Base-by-base conservation (phyloP, 1,140 invertebrate species). In the Forficula auricularia region DNA sequence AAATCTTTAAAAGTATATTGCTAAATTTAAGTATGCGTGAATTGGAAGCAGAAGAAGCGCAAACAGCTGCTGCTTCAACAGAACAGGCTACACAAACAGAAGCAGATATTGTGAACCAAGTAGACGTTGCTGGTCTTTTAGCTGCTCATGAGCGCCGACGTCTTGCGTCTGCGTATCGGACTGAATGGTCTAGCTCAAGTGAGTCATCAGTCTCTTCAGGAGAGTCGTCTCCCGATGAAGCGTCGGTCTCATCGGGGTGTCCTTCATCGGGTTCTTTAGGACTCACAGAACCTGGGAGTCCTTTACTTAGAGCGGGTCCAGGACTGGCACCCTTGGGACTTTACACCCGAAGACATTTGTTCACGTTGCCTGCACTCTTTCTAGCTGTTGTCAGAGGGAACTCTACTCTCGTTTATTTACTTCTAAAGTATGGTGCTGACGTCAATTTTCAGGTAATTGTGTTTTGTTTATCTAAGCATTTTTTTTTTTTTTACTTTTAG, bases 351-450 rank as follows among this genome's bases (percentile, higher is more conserved):
- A 63, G 65, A 3, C 58, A 63, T 42, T 52, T 73, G 8, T 66
- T 67, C 53, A 60, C 60, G 0, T 54, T 73, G 7, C 69, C 71
- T 0, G 66, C 69, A 10, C 48, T 72, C 3, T 73, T 67, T 48
- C 52, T 71, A 9, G 69, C 70, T 1, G 66, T 70, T 0, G 64
- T 63, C 9, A 52, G 63, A 8, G 64, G 65, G 6, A 65, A 67
- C 44, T 54, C 65, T 3, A 61, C 60, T 12, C 60, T 67, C 9
- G 60, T 70, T 2, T 60, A 63, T n/a, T 51, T 72, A 2, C 59
- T 74, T 6, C 59, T 73, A 12, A 65, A 68, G 43, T 66, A 66
- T 47, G 70, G 71, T 8, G 72, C 71, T 1, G 50, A 57, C 13
- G 59, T 66, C 12, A 65, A 64, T 42, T 53, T 62, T 30, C 58